phyloP scores from a whole-genome alignment of 2,888 invertebrate genomes.

The Dryobota labecula region DNA sequence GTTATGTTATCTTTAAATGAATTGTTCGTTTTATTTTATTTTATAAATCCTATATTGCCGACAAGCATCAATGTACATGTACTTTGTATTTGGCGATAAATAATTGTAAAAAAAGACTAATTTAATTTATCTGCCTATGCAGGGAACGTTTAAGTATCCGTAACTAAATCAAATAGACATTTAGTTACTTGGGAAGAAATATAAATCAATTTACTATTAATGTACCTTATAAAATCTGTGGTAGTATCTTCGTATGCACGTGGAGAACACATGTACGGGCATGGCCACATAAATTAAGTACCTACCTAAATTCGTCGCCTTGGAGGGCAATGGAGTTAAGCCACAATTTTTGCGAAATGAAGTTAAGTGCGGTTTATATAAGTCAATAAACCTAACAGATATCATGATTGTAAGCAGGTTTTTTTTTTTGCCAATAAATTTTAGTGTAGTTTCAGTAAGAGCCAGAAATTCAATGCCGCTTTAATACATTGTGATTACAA shows the following conservation, averaged over 20 bases:
- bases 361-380: too few species aligned
- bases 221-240: background rate
- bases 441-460: too few species aligned
- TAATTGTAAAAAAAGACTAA: slow-evolving; percentile 12
- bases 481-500: too few species aligned
- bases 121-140: background rate
- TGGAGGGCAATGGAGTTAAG: too few species aligned
- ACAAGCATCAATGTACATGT: slow-evolving; percentile 5
- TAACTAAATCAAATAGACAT: slow-evolving; percentile 12
- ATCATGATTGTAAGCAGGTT: too few species aligned
- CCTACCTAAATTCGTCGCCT: background rate
- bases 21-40: slow-evolving; percentile 5
- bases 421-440: too few species aligned
- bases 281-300: background rate
- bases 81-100: slow-evolving; percentile 38
- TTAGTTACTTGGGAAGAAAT: slow-evolving; percentile 10
- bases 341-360: too few species aligned
- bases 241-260: background rate
- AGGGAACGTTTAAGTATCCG: background rate
- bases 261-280: background rate
- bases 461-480: too few species aligned
- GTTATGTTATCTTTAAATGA: slow-evolving; percentile 16
- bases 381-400: too few species aligned
- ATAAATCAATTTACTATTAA: slow-evolving; percentile 11
- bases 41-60: background rate